phyloP scores from a whole-genome alignment of 2,888 invertebrate genomes.

The Sarcophaga variegata region DNA sequence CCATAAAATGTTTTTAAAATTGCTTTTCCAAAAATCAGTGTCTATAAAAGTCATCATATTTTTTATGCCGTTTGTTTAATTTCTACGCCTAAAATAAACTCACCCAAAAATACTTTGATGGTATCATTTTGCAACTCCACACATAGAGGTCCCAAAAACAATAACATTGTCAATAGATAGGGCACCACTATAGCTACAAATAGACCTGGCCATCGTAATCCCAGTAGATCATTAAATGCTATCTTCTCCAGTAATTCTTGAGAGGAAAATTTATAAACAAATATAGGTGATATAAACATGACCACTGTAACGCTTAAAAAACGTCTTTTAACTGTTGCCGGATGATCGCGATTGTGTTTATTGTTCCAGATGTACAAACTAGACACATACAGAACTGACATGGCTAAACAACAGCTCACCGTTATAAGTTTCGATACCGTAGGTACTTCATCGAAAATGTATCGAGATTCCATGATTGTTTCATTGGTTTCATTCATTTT shows the following conservation, averaged over 20 bases:
- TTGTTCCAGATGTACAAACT: conserved; percentile 94
- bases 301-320: conserved; percentile 93
- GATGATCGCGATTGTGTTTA: conserved; percentile 91
- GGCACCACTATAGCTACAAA: conserved; percentile 89
- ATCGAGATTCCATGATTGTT: conserved; percentile 44
- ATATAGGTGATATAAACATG: conserved; percentile 90
- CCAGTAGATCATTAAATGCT: conserved; percentile 87
- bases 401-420: conserved; percentile 88
- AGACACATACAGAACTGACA: conserved; percentile 91
- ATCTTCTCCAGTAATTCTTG: conserved; percentile 85
- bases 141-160: conserved; percentile 92
- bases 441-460: conserved; percentile 52
- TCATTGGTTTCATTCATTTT: conserved; percentile 62
- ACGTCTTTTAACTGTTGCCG: conserved; percentile 92
- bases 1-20: conserved; percentile 90
- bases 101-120: conserved; percentile 87
- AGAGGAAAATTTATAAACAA: conserved; percentile 88
- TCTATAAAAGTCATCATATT: conserved; percentile 82
- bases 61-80: neutral
- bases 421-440: conserved; percentile 83
- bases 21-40: conserved; percentile 87
- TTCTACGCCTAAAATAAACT: conserved; percentile 31
- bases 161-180: conserved; percentile 88
- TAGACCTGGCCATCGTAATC: conserved; percentile 88
- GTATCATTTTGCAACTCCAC: conserved; percentile 88